phyloP scores from a whole-genome alignment of 2,113 vertebrate species.

The Engraulis encrasicolus region DNA sequence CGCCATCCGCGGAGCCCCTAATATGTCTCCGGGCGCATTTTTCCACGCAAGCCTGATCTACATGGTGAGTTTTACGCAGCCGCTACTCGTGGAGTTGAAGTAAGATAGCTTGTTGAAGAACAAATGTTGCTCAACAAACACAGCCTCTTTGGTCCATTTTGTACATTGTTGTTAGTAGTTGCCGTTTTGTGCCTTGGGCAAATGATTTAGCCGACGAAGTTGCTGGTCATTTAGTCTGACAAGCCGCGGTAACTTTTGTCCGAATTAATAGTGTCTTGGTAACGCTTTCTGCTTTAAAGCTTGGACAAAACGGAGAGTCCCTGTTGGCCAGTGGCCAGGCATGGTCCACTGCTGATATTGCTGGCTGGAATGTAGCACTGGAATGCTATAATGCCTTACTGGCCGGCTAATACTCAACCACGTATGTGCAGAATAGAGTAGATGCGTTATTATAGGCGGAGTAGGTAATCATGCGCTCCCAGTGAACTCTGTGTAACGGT shows the following conservation, averaged over 20 bases:
- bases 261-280: neutral
- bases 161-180: neutral
- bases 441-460: neutral
- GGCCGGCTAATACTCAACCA: constrained; percentile 10
- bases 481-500: neutral
- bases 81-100: neutral
- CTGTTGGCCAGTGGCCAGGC: neutral
- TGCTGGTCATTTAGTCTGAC: neutral
- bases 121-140: neutral
- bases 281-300: neutral
- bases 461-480: neutral
- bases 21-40: constrained; percentile 17
- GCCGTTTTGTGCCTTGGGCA: neutral
- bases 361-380: constrained; percentile 12
- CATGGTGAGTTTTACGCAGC: constrained; percentile 27
- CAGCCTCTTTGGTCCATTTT: too few relatives aligned
- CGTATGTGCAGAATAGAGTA: neutral
- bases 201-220: neutral
- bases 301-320: neutral
- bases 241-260: neutral
- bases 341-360: neutral
- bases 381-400: neutral
- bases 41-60: constrained; percentile 11
- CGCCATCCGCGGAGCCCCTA: neutral
- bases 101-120: neutral